A percentile compares a stretch with the other conserved stretches of the same genome.
phyloP scores from a whole-genome alignment of 2,797 vertebrate species.

The Hemitrygon akajei region DNA sequence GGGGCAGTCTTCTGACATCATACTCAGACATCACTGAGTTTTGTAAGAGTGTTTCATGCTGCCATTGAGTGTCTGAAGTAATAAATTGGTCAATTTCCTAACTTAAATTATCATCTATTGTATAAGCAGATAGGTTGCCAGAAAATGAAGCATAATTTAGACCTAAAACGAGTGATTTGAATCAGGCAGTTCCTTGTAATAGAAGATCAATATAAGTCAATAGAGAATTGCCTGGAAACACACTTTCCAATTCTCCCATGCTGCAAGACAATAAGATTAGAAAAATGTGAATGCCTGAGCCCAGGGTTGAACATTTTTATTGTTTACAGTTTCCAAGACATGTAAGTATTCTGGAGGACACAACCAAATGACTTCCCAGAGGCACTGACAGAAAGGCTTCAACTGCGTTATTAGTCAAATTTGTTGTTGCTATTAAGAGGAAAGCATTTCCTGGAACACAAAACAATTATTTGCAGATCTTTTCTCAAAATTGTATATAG shows the following conservation, averaged over 20 bases:
- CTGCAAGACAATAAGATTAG: constrained; percentile 23
- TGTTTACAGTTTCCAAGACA: constrained; percentile 20
- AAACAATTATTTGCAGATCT: neutral
- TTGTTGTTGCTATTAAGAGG: neutral
- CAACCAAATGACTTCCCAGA: constrained; percentile 22
- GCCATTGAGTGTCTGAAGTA: neutral
- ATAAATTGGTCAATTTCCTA: neutral
- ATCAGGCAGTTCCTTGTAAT: constrained; percentile 12
- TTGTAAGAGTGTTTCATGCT: neutral
- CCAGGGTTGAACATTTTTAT: neutral
- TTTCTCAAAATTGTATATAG: neutral
- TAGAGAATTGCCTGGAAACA: constrained; percentile 12
- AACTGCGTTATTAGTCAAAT: neutral
- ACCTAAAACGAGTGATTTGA: neutral
- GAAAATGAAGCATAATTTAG: neutral
- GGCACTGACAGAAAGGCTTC: neutral
- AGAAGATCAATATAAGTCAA: neutral
- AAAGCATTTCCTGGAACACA: neutral
- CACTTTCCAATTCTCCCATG: neutral
- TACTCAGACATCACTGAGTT: neutral
- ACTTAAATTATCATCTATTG: neutral
- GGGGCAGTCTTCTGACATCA: neutral
- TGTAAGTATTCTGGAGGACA: constrained; percentile 16
- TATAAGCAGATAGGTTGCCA: neutral
- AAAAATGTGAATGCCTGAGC: constrained; percentile 8